Evolutionary conservation across 2,113 vertebrate species (phyloP).

Genomic region (Saccopteryx bilineata): DNA sequence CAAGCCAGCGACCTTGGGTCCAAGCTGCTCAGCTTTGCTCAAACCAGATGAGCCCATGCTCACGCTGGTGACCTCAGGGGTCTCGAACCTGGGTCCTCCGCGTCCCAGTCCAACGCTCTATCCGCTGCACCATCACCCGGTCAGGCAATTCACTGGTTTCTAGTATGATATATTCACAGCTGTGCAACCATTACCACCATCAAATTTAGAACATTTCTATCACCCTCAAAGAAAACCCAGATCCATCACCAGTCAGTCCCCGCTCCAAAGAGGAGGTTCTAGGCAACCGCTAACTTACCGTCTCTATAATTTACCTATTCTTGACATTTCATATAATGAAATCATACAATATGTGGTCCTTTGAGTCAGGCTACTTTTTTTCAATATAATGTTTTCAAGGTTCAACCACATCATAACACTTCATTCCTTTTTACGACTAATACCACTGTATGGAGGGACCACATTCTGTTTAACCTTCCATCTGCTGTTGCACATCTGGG

Average conservation of each 20-base stretch:
- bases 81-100: no score
- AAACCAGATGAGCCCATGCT: no score
- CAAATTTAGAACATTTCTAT: neutral
- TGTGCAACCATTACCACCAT: neutral
- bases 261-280: no score
- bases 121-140: no score
- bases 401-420: neutral
- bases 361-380: neutral
- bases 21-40: no score
- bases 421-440: neutral
- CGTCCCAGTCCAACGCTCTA: no score
- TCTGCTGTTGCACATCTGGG: neutral
- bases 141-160: neutral
- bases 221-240: neutral
- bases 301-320: neutral
- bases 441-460: neutral
- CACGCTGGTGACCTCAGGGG: no score
- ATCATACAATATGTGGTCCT: neutral
- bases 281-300: neutral
- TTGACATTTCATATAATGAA: neutral
- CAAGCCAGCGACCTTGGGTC: no score
- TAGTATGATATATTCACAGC: neutral
- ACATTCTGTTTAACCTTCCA: neutral
- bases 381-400: neutral
- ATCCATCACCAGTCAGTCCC: neutral